phyloP scores from a whole-genome alignment of 2,113 vertebrate species.

The Struthidea cinerea region DNA sequence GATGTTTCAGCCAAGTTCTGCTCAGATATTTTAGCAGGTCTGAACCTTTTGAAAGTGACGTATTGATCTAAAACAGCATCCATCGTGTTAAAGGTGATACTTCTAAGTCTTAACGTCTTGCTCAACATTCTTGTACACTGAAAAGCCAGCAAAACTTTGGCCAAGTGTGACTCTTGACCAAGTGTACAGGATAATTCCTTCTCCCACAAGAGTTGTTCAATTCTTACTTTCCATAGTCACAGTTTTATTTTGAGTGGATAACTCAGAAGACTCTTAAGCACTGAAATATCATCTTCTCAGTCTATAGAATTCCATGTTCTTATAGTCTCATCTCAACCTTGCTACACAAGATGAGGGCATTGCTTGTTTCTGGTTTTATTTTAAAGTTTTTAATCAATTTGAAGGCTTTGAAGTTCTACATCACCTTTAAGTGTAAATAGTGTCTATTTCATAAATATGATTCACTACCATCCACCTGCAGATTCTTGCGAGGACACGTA shows the following conservation, averaged over 20 bases:
- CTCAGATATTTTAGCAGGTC: neutral
- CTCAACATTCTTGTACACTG: neutral
- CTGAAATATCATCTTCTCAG: neutral
- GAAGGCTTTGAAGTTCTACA: neutral
- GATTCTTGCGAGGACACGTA: neutral
- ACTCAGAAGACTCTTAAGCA: neutral
- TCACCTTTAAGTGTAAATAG: constrained; percentile 6
- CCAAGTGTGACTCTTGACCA: neutral
- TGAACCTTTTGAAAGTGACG: neutral
- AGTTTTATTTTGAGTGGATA: neutral
- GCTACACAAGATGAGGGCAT: neutral
- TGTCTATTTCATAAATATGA: neutral
- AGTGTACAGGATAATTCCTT: neutral
- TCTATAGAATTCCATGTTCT: neutral
- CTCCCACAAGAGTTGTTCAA: neutral
- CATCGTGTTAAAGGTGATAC: neutral
- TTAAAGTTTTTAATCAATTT: neutral
- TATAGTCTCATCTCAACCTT: neutral
- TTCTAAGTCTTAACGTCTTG: neutral
- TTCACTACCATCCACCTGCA: neutral
- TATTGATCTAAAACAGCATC: neutral
- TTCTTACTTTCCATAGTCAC: neutral
- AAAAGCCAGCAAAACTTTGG: neutral
- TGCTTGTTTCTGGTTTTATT: neutral
- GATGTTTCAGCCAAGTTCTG: neutral